Evolutionary conservation across 2,888 invertebrate species (phyloP).

Genomic region (Cryptophagus acutangulus): DNA sequence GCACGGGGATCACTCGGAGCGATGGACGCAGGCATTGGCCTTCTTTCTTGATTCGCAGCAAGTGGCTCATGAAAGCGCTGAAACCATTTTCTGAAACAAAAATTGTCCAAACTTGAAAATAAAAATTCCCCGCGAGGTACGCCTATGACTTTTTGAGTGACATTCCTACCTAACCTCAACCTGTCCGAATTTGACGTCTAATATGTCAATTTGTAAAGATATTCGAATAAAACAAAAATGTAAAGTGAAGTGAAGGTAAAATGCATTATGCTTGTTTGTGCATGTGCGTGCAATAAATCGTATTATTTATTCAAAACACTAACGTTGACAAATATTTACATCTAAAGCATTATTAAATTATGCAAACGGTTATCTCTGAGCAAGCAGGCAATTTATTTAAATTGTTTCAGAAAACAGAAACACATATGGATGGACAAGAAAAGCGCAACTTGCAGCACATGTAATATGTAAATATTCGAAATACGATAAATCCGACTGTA

Average conservation of each 20-base stretch:
- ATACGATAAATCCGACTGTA: too few relatives aligned
- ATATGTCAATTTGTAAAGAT: too few relatives aligned
- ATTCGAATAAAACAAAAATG: too few relatives aligned
- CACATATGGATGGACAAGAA: conserved; percentile 1
- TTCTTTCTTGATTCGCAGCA: conserved; percentile 43
- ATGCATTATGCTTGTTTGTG: too few relatives aligned
- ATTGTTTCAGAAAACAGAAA: not conserved
- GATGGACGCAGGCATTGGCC: conserved; percentile 66
- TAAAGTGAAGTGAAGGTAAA: too few relatives aligned
- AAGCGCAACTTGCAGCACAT: too few relatives aligned
- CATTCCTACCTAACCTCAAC: too few relatives aligned
- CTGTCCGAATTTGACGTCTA: too few relatives aligned
- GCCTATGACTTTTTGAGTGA: too few relatives aligned
- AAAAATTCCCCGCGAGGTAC: too few relatives aligned
- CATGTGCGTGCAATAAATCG: not conserved
- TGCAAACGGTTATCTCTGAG: not conserved
- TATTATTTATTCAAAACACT: not conserved
- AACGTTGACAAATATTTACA: conserved; percentile 1
- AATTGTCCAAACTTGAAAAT: too few relatives aligned
- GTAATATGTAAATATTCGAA: too few relatives aligned
- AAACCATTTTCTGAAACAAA: conserved; percentile 40
- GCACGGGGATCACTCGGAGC: conserved; percentile 69
- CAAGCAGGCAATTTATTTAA: not conserved
- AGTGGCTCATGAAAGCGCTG: conserved; percentile 39
- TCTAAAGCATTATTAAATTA: not conserved